Evolutionary conservation across 2,888 invertebrate genomes (phyloP).

Genomic region (Pseudoips prasinana): DNA sequence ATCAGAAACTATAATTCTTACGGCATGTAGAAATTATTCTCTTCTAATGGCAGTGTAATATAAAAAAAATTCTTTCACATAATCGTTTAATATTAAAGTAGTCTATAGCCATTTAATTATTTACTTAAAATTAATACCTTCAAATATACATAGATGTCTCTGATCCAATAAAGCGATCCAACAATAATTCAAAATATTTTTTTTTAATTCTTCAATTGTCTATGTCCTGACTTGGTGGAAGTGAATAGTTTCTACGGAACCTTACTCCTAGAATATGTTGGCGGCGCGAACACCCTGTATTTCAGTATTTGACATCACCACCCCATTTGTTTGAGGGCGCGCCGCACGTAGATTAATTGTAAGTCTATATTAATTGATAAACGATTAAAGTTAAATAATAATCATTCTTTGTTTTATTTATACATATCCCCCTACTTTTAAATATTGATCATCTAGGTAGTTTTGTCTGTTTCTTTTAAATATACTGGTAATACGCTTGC

Average conservation of each 20-base stretch:
- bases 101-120: too few relatives aligned
- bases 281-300: constrained; percentile 10
- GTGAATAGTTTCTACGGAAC: too few relatives aligned
- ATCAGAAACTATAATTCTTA: constrained; percentile 16
- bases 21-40: constrained; percentile 15
- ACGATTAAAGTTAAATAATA: constrained; percentile 43
- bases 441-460: too few relatives aligned
- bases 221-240: too few relatives aligned
- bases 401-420: constrained; percentile 24
- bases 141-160: too few relatives aligned
- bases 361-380: constrained; percentile 33
- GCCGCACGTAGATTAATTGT: constrained; percentile 19
- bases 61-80: neutral
- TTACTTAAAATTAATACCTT: too few relatives aligned
- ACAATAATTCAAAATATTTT: too few relatives aligned
- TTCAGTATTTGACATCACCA: constrained; percentile 41
- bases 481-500: too few relatives aligned
- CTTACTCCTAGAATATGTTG: constrained; percentile 10
- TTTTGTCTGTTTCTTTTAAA: too few relatives aligned
- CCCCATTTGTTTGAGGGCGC: constrained; percentile 35
- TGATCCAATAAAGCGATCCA: too few relatives aligned
- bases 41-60: constrained; percentile 1
- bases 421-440: neutral
- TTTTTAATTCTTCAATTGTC: too few relatives aligned
- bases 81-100: too few relatives aligned